Conservation (phyloP, 1,140 invertebrate species). For the Drosophila neocordata region DNA sequence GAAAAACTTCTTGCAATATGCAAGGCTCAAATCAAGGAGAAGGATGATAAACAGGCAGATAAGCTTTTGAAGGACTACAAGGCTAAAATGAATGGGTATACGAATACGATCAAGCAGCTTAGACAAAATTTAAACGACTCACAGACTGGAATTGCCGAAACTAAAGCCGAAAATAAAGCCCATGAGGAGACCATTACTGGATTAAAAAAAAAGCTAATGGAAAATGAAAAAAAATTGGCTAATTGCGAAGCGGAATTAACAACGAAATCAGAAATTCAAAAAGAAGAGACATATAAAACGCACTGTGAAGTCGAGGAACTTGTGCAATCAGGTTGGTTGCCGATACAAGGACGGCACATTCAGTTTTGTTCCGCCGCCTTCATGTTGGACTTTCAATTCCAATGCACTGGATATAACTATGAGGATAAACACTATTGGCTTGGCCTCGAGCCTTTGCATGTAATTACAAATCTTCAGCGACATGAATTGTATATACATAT, state of each 20-base stretch:
- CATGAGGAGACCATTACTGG: not conserved
- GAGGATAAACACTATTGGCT: not conserved
- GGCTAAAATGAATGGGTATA: not conserved
- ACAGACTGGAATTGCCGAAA: not conserved
- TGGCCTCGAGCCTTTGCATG: slow-evolving; percentile 14
- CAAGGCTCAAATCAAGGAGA: not conserved
- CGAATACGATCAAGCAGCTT: slow-evolving; percentile 6
- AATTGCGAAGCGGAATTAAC: not conserved
- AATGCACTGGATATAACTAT: not conserved
- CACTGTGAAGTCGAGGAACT: not conserved
- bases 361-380: not conserved
- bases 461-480: not conserved
- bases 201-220: not conserved
- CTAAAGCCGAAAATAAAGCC: not conserved
- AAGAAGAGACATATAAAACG: not conserved
- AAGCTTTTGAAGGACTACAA: slow-evolving; percentile 7
- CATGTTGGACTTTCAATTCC: not conserved
- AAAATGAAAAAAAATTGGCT: not conserved
- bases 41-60: not conserved
- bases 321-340: not conserved
- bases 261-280: not conserved
- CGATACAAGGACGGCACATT: not conserved
- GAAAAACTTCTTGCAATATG: not conserved
- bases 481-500: slow-evolving; percentile 24
- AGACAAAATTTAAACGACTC: slow-evolving; percentile 1